A percentile compares a stretch with the other conserved stretches of the same genome.
These are phyloP conservation scores for Stercorarius parasiticus DNA, from an alignment of 2,113 vertebrate genomes.

Conservation along the genomic window DNA sequence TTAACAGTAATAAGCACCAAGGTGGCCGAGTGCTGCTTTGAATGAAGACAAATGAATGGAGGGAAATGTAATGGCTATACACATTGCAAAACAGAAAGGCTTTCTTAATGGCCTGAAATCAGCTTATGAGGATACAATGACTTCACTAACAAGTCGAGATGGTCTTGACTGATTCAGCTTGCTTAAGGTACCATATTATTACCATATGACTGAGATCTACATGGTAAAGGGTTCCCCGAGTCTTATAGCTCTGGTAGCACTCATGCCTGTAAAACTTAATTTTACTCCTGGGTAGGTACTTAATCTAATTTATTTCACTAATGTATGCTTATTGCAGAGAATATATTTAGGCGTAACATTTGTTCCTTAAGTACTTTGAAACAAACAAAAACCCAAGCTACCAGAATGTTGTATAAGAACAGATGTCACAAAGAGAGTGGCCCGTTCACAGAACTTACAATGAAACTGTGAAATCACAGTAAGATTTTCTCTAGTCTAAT, in stretches of 20 bases:
- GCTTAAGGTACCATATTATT: background rate
- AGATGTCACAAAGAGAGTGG: background rate
- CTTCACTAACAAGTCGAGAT: background rate
- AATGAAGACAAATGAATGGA: conserved; percentile 37
- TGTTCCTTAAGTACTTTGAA: background rate
- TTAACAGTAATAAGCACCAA: conserved; percentile 21
- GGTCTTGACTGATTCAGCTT: background rate
- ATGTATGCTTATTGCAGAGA: conserved; percentile 5
- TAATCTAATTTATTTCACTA: conserved; percentile 44
- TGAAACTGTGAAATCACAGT: background rate
- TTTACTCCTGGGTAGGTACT: conserved; percentile 34
- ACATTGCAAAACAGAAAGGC: conserved; percentile 8
- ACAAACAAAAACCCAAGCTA: background rate
- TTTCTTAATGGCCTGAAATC: background rate
- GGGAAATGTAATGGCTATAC: background rate
- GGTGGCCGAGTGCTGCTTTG: background rate
- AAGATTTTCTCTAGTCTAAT: background rate
- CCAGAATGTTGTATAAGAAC: background rate
- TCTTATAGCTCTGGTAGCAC: background rate
- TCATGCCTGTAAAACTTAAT: conserved; percentile 25
- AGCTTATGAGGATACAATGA: background rate
- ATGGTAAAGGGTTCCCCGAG: background rate
- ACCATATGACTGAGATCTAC: background rate
- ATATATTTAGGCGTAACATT: background rate
- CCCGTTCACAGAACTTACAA: background rate